phyloP scores from a whole-genome alignment of 2,797 vertebrate species.

The Amniataba percoides region DNA sequence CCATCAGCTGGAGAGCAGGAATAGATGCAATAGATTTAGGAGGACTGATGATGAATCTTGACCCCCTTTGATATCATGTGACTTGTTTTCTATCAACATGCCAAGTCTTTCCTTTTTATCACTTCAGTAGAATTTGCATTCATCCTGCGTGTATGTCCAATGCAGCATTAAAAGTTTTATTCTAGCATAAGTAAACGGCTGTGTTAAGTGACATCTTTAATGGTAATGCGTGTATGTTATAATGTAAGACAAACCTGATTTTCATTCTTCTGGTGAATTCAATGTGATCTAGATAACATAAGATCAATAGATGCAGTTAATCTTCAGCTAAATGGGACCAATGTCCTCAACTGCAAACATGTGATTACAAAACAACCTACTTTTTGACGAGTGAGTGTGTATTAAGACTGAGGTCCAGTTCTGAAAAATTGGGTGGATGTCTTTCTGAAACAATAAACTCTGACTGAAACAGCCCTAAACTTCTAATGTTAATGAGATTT shows the following conservation, averaged over 20 bases:
- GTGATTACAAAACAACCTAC: constrained; percentile 65
- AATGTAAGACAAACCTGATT: not conserved
- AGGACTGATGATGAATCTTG: constrained; percentile 5
- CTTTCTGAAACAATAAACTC: not conserved
- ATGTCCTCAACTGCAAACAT: constrained; percentile 74
- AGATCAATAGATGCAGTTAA: constrained; percentile 79
- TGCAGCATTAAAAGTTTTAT: not conserved
- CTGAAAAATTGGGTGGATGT: not conserved
- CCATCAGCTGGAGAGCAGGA: not conserved
- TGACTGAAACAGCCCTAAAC: no score
- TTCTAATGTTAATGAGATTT: not conserved
- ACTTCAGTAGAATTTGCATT: not conserved
- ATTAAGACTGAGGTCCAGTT: not conserved
- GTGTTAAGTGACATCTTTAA: not conserved
- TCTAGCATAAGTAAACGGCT: not conserved
- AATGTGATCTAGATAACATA: constrained; percentile 36
- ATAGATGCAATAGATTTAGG: not conserved
- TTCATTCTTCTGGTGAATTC: not conserved
- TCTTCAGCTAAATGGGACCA: constrained; percentile 76
- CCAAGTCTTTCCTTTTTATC: not conserved
- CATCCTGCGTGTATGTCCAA: not conserved
- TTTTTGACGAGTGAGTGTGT: constrained; percentile 24
- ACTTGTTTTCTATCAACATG: constrained; percentile 10
- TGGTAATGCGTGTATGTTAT: not conserved
- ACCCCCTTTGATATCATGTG: constrained; percentile 31